A percentile compares a stretch with the other conserved stretches of the same genome.
phyloP scores from a whole-genome alignment of 2,797 vertebrate genomes.

The Hylomyscus alleni region DNA sequence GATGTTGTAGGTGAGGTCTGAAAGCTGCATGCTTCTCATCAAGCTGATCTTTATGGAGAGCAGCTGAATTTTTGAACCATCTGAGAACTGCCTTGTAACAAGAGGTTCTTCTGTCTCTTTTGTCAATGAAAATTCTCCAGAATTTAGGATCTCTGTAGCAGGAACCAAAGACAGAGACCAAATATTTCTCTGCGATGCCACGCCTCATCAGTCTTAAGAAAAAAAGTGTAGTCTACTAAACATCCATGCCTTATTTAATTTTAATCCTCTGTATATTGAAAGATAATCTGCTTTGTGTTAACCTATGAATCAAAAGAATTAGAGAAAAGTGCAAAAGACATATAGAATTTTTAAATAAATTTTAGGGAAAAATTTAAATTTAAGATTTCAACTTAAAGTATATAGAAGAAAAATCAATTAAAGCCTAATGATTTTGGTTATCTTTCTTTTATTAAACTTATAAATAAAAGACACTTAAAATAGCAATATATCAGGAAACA shows the following conservation, averaged over 20 bases:
- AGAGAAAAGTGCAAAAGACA: neutral
- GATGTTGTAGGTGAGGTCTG: neutral
- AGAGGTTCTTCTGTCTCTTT: neutral
- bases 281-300: neutral
- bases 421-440: constrained; percentile 15
- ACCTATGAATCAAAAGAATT: neutral
- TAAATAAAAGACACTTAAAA: constrained; percentile 19
- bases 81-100: neutral
- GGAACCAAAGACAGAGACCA: neutral
- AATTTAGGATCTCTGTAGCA: neutral
- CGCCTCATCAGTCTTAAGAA: neutral
- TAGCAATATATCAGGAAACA: neutral
- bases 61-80: neutral
- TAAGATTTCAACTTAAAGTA: neutral
- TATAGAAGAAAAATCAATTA: constrained; percentile 15
- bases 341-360: neutral
- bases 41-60: neutral
- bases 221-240: neutral
- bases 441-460: constrained; percentile 23
- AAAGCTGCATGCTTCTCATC: neutral
- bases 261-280: neutral
- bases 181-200: neutral
- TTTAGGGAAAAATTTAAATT: constrained; percentile 8
- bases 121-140: neutral
- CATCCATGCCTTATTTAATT: neutral